Evolutionary conservation across 1,140 invertebrate species (phyloP), one percentile per base, ranked within the genome.

Genomic region (Calephelis nemesis): DNA sequence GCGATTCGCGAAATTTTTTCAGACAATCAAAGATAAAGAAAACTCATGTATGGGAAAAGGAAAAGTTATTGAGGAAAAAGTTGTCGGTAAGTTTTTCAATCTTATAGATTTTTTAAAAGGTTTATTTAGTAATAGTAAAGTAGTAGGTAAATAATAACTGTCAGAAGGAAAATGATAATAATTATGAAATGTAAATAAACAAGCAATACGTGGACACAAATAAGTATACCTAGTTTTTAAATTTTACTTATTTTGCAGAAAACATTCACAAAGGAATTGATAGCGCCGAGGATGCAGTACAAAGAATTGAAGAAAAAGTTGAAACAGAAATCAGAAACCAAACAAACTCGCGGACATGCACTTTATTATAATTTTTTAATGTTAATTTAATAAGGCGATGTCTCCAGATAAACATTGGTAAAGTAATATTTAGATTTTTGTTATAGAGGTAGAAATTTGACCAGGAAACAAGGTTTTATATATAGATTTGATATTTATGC

Each of bases 41-140:
- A 79, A 87, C 65, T 92, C 91, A 39, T 92, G 91, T 65, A 92
- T 92, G 82, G 85, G 91, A 19, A 92, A 87, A 73, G 88, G 88
- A 13, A 91, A 90, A 77, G 90, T 91, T 30, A 89, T 91, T 63
- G 87, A 90, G 77, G 85, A 89, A 68, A 77, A 82, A 67, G 75
- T 86, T 74, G 74, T 77, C 74, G 85, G 85, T 87, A 75, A 67
- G 75, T 74, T 49, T 60, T 66, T 65, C 47, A 54, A 54, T 10
- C 58, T 49, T 30, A 47, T 71, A 64, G 65, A 6, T 9, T 67
- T 13, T 50, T 12, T 7, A 19, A 30, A 30, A 30, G 30, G 2
- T 30, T 30, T 30, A 30, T 30, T 30, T 30, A 30, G 30, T 30
- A 2, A 30, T 30, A 30, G 30, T 30, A 30, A 30, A 30, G 4